Evolutionary conservation across 2,797 vertebrate genomes (phyloP).

Genomic region (Bradypodion pumilum): DNA sequence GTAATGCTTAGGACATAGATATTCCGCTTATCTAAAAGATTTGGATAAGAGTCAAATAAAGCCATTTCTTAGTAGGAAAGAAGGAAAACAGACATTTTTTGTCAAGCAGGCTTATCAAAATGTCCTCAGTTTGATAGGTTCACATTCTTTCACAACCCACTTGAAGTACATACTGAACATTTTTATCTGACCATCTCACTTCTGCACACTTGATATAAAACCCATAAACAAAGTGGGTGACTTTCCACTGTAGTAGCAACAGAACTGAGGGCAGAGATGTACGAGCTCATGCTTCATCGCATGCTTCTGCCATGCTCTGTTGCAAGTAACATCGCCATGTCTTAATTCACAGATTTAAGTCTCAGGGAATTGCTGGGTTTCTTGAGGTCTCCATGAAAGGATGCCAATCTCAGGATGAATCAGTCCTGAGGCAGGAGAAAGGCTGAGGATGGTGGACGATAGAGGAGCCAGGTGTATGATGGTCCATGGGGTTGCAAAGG

Average conservation of each 20-base stretch:
- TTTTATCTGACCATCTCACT: conserved; percentile 30
- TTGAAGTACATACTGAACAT: conserved; percentile 14
- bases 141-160: conserved; percentile 35
- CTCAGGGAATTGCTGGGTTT: too few species aligned
- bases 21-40: background rate
- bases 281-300: background rate
- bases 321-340: background rate
- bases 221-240: conserved; percentile 28
- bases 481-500: too few species aligned
- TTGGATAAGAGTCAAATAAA: rapidly evolving
- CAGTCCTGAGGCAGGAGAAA: too few species aligned
- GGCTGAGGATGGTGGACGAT: too few species aligned
- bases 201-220: background rate
- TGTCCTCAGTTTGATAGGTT: conserved; percentile 10
- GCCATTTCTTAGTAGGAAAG: conserved; percentile 2
- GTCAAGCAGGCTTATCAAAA: conserved; percentile 12
- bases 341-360: background rate
- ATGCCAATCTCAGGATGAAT: too few species aligned
- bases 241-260: conserved; percentile 2
- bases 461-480: too few species aligned
- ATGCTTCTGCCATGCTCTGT: background rate
- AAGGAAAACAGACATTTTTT: conserved; percentile 38
- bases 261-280: background rate
- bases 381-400: too few species aligned
- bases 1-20: too few species aligned